A percentile compares a stretch with the other conserved stretches of the same genome.
phyloP scores from a whole-genome alignment of 2,797 vertebrate species.

The Hydrocynus forskahlii region DNA sequence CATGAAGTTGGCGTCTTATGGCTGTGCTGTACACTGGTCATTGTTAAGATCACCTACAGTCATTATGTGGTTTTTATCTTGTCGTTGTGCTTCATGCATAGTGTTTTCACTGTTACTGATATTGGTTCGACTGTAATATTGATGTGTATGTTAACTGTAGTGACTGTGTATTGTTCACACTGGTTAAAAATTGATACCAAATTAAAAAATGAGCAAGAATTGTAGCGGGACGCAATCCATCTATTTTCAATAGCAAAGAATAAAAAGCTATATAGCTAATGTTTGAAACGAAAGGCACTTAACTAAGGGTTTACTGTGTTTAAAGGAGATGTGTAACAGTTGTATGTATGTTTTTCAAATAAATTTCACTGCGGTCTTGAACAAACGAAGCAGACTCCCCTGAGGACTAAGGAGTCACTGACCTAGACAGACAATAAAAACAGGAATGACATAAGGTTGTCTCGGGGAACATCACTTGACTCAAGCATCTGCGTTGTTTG shows the following conservation, averaged over 20 bases:
- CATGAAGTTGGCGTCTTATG: background rate
- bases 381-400: background rate
- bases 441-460: background rate
- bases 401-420: background rate
- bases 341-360: background rate
- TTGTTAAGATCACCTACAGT: background rate
- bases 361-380: background rate
- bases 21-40: background rate
- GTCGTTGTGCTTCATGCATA: background rate
- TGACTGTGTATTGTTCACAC: background rate
- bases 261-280: background rate
- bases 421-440: background rate
- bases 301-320: background rate
- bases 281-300: background rate
- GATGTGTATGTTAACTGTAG: background rate
- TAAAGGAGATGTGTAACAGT: background rate
- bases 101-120: background rate
- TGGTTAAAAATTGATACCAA: background rate
- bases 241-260: too few species aligned
- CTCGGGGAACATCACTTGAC: background rate
- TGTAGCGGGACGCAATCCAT: background rate
- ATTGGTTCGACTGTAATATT: background rate
- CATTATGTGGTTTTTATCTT: background rate
- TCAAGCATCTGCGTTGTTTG: constrained; percentile 1
- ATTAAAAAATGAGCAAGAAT: background rate